Percentiles rank a stretch among this genome's conserved stretches.
These are phyloP conservation scores for Anarsia innoxiella DNA, from an alignment of 2,888 invertebrate species.

Conservation along the genomic window DNA sequence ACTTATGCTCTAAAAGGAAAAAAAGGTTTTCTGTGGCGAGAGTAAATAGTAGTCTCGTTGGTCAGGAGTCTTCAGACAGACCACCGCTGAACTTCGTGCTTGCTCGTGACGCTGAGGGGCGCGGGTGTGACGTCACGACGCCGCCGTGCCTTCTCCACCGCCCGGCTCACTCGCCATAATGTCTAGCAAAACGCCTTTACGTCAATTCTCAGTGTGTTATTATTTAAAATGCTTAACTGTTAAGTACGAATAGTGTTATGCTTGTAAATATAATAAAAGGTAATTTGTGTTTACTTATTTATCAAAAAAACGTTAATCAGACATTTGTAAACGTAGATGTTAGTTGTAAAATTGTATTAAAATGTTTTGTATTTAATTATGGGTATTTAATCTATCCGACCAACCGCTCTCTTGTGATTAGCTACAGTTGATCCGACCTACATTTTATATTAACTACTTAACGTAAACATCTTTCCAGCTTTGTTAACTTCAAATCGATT, in stretches of 20 bases:
- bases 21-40: conserved; percentile 63
- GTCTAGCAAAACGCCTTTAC: conserved; percentile 69
- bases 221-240: conserved; percentile 72
- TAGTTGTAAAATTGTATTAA: conserved; percentile 74
- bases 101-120: conserved; percentile 19
- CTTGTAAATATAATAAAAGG: conserved; percentile 71
- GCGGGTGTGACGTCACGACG: conserved; percentile 17
- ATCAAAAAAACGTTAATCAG: conserved; percentile 64
- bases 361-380: conserved; percentile 71
- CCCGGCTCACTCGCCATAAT: conserved; percentile 60
- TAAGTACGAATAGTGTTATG: conserved; percentile 68
- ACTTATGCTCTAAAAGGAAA: conserved; percentile 71
- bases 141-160: conserved; percentile 30
- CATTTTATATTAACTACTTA: conserved; percentile 31
- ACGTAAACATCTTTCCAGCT: conserved; percentile 11
- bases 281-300: conserved; percentile 69
- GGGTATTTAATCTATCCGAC: conserved; percentile 68
- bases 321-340: conserved; percentile 69
- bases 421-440: conserved; percentile 55
- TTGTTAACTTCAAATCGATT: conserved; percentile 18
- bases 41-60: conserved; percentile 65
- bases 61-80: conserved; percentile 66
- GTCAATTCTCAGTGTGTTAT: conserved; percentile 76
- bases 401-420: conserved; percentile 70
- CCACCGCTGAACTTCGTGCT: conserved; percentile 57